These are phyloP conservation scores for Hesperophylax magnus DNA, from an alignment of 1,140 invertebrate genomes.

Conservation along the genomic window DNA sequence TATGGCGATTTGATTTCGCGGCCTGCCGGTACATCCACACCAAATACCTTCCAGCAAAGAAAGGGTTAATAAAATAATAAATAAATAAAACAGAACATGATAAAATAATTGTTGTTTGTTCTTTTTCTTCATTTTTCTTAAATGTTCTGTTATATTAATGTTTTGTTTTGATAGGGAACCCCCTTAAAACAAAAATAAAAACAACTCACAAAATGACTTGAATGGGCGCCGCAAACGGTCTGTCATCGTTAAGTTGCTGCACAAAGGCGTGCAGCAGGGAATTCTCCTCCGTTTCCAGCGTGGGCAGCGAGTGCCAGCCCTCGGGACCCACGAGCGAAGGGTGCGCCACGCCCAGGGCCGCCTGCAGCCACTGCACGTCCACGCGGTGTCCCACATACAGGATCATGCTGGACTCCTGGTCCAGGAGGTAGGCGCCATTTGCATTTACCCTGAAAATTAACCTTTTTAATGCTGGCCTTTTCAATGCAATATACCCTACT, in stretches of 20 bases:
- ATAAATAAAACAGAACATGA: no score
- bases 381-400: conserved; percentile 91
- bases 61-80: no score
- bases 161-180: no score
- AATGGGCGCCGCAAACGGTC: conserved; percentile 83
- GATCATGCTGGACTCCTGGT: conserved; percentile 87
- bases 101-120: no score
- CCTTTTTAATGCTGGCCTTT: no score
- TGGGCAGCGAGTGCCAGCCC: conserved; percentile 83
- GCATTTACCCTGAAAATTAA: conserved; percentile 77
- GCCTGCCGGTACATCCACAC: no score
- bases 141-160: no score
- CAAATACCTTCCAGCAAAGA: no score
- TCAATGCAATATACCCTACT: no score
- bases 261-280: conserved; percentile 86
- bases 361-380: conserved; percentile 81
- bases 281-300: conserved; percentile 83
- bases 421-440: conserved; percentile 93
- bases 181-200: background rate
- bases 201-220: conserved; percentile 84
- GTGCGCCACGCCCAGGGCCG: conserved; percentile 73
- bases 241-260: conserved; percentile 86
- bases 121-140: no score
- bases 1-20: no score
- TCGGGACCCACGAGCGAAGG: conserved; percentile 71